Evolutionary conservation across 2,113 vertebrate genomes (phyloP).

Genomic region (Mus spicilegus): DNA sequence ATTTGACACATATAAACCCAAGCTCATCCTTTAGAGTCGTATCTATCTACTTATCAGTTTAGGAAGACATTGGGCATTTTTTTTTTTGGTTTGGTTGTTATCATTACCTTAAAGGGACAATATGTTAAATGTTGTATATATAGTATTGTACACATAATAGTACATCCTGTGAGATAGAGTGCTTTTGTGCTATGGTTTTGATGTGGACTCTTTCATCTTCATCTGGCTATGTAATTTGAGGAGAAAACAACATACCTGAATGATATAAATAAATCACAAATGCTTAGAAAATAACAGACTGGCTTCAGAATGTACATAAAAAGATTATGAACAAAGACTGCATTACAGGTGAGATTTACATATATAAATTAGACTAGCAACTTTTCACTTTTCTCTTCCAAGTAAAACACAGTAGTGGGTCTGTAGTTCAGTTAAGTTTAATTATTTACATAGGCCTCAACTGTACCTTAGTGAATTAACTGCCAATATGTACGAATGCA

Average conservation of each 20-base stretch:
- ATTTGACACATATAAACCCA: conserved; percentile 76
- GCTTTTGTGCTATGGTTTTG: conserved; percentile 89
- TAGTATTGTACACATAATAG: conserved; percentile 84
- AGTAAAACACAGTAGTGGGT: background rate
- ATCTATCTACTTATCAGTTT: conserved; percentile 86
- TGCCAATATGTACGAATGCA: background rate
- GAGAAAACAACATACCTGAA: conserved; percentile 88
- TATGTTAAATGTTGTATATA: conserved; percentile 82
- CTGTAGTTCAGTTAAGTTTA: conserved; percentile 30
- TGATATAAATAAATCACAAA: conserved; percentile 91
- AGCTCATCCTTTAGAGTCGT: conserved; percentile 78
- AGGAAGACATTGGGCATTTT: conserved; percentile 85
- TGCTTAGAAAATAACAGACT: conserved; percentile 84
- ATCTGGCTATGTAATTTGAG: conserved; percentile 89
- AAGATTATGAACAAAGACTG: background rate
- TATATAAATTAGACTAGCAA: background rate
- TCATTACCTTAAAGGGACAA: conserved; percentile 88
- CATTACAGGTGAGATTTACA: background rate
- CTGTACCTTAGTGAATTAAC: background rate
- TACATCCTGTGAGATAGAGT: conserved; percentile 89
- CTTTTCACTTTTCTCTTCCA: background rate
- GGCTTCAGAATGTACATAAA: conserved; percentile 15
- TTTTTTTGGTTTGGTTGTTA: conserved; percentile 86
- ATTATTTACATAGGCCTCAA: background rate
- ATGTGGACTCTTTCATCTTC: conserved; percentile 90